Conservation (phyloP, 2,113 vertebrate species). For the Salvelinus sp. region DNA sequence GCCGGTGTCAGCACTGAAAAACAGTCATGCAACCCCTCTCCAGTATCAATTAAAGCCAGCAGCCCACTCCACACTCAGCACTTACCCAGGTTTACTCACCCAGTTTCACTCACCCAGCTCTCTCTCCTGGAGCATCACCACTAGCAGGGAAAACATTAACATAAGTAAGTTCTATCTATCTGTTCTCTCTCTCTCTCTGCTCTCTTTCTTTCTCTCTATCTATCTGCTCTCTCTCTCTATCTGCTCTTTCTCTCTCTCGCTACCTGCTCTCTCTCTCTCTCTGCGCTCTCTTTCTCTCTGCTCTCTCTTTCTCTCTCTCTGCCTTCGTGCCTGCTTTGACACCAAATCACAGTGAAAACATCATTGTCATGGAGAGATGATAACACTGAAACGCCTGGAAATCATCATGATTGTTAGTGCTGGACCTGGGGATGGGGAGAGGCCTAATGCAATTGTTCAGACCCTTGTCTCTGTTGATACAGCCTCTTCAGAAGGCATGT, state of each 20-base stretch:
- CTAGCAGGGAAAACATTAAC: slow-evolving; percentile 18
- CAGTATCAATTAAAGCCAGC: slow-evolving; percentile 54
- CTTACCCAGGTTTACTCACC: slow-evolving; percentile 40
- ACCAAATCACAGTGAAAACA: slow-evolving; percentile 66
- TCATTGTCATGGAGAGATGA: slow-evolving; percentile 72
- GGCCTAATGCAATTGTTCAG: slow-evolving; percentile 81
- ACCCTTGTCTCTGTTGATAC: slow-evolving; percentile 81
- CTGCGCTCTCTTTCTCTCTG: slow-evolving; percentile 41
- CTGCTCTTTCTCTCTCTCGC: no score
- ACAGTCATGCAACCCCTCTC: slow-evolving; percentile 42
- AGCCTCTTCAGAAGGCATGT: slow-evolving; percentile 78
- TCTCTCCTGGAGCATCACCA: slow-evolving; percentile 22
- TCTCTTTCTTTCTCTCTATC: not conserved
- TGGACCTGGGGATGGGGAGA: slow-evolving; percentile 68
- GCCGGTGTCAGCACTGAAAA: slow-evolving; percentile 6
- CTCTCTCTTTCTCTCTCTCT: slow-evolving; percentile 33
- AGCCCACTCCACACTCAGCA: slow-evolving; percentile 21
- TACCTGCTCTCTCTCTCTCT: not conserved
- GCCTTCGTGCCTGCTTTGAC: slow-evolving; percentile 39
- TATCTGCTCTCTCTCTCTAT: no score
- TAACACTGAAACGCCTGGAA: slow-evolving; percentile 75
- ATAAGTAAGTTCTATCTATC: slow-evolving; percentile 65
- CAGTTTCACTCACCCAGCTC: slow-evolving; percentile 39
- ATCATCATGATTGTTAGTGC: slow-evolving; percentile 73
- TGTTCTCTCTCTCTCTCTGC: slow-evolving; percentile 10